Evolutionary conservation across 2,113 vertebrate genomes (phyloP).

Genomic region (Tamias sibiricus): DNA sequence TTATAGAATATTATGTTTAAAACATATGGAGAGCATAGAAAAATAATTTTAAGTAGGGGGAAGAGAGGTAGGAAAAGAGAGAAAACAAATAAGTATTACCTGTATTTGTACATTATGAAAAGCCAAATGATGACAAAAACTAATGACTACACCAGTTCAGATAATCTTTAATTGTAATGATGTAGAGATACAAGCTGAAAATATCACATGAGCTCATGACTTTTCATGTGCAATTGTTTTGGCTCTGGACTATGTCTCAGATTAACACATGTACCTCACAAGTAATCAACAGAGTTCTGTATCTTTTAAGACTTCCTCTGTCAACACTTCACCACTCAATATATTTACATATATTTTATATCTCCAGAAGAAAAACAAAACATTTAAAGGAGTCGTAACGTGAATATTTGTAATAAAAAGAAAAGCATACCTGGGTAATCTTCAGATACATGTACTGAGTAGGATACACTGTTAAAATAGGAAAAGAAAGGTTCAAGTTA

Average conservation of each 20-base stretch:
- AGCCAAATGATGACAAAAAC: not conserved
- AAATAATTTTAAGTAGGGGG: not conserved
- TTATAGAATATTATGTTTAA: not conserved
- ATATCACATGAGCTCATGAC: not conserved
- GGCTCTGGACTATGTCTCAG: not conserved
- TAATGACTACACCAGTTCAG: not conserved
- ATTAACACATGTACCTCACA: not conserved
- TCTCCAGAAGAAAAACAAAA: not conserved
- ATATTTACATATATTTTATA: not conserved
- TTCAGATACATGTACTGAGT: conserved; percentile 94
- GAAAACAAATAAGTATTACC: not conserved
- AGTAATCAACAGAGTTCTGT: not conserved
- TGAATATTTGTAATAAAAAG: not conserved
- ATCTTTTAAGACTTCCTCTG: not conserved
- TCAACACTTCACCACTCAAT: not conserved
- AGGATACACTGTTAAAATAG: conserved; percentile 89
- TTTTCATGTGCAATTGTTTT: not conserved
- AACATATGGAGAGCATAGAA: not conserved
- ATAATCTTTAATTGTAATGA: not conserved
- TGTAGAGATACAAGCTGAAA: not conserved
- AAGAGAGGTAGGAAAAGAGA: too few relatives aligned
- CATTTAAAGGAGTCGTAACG: not conserved
- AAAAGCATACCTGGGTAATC: conserved; percentile 93
- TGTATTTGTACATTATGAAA: not conserved
- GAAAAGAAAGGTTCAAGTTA: conserved; percentile 29